Evolutionary conservation across 2,797 vertebrate species (phyloP).

Genomic region (Rhinella marina): DNA sequence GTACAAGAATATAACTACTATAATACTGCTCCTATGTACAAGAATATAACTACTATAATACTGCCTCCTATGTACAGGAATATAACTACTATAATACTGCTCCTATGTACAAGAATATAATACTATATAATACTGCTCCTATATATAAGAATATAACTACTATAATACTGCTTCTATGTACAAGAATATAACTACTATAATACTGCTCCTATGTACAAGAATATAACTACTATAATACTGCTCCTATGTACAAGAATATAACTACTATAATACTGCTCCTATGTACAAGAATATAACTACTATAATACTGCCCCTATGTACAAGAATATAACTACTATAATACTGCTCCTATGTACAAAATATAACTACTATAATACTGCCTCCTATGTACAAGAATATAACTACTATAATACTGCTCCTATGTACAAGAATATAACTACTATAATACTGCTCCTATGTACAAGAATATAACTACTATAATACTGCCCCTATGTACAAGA

Average conservation of each 20-base stretch:
- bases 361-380: too few species aligned
- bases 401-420: neutral
- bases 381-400: neutral
- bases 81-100: conserved; percentile 11
- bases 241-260: neutral
- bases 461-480: conserved; percentile 7
- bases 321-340: neutral
- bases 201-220: neutral
- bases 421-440: conserved; percentile 1
- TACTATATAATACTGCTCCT: neutral
- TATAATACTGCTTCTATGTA: neutral
- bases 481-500: neutral
- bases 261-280: neutral
- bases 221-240: too few species aligned
- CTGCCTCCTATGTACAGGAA: neutral
- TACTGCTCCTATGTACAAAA: too few species aligned
- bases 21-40: too few species aligned
- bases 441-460: conserved; percentile 5
- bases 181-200: conserved; percentile 11
- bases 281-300: neutral
- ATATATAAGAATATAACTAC: neutral
- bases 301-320: neutral
- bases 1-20: too few species aligned
- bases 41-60: neutral
- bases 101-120: neutral